Base-by-base conservation (phyloP, 1,140 invertebrate genomes). In the Pseudomyrmex dendroicus region DNA sequence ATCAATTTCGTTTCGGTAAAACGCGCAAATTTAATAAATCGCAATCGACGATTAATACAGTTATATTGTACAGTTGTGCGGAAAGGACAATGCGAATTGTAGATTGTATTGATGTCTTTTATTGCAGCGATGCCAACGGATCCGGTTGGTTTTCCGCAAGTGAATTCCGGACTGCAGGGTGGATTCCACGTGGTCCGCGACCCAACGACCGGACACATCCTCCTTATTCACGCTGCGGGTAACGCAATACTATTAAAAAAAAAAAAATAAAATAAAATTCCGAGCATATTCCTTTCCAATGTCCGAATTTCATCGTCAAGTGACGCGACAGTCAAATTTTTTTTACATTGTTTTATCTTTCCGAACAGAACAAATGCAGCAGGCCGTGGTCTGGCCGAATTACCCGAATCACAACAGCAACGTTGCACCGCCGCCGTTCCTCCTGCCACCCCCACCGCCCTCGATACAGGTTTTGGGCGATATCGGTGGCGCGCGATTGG, bases 201-300 rank as follows among this genome's bases (percentile, higher is more conserved):
- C 94, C 97, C 97, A 25, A 95, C 97, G 15, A 97, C 96, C 20
- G 97, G 97, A 54, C 97, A 97, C 83, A 95, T 98, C 54, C 95
- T 98, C 61, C 95, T 98, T 61, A 95, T 98, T 82, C 97, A 97
- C 61, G 94, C 96, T 12, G 95, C 96, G 86, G 96, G 96, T 96
- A 94, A 93, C 35, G 35, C 25, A 25, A 25, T 25, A 25, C 25
- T 20, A 20, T 25, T n/a, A n/a, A n/a, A n/a, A 74, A 50, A 13
- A 7, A 35, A 35, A 20, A 74, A 67, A 13, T 0, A 35, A 35
- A 35, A 35, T 35, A 35, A 35, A 7, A 35, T 67, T 7, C 17
- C 50, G 50, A 1, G 12, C 50, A 13, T 52, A 52, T 12, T 12
- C 9, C 0, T 52, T 20, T 20, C 20, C 9, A 52, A 52, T 12